These are phyloP conservation scores for Himalopsyche tibetana DNA, from an alignment of 2,888 invertebrate genomes.

Conservation along the genomic window DNA sequence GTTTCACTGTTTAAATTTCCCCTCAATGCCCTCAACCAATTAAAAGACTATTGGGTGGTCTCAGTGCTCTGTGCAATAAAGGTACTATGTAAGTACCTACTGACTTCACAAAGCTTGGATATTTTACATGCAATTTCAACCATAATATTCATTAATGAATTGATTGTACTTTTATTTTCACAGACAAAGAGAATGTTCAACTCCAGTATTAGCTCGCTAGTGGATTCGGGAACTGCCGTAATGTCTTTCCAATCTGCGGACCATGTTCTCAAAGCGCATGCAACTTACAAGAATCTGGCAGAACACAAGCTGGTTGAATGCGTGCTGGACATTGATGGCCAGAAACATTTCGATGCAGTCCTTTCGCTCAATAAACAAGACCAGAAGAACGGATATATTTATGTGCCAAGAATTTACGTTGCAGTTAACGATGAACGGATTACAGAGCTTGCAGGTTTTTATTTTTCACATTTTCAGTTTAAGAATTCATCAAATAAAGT, in stretches of 20 bases:
- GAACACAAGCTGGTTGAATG: conserved; percentile 83
- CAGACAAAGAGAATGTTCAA: conserved; percentile 76
- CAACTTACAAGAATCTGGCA: conserved; percentile 83
- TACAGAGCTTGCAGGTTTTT: conserved; percentile 81
- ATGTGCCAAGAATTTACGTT: conserved; percentile 83
- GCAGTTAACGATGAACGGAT: conserved; percentile 85
- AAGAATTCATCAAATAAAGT: neutral
- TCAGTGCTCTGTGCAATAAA: too few species aligned
- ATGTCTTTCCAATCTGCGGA: conserved; percentile 82
- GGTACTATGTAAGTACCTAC: too few species aligned
- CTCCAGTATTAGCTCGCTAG: conserved; percentile 71
- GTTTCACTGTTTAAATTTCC: too few species aligned
- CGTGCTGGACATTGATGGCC: conserved; percentile 84
- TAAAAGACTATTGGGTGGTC: too few species aligned
- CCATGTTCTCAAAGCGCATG: conserved; percentile 82
- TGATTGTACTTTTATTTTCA: conserved; percentile 48
- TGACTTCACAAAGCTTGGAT: too few species aligned
- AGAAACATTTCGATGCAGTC: conserved; percentile 82
- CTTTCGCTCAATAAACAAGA: conserved; percentile 78
- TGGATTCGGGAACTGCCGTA: conserved; percentile 73
- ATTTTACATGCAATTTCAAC: too few species aligned
- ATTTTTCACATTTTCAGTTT: neutral
- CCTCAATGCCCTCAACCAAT: too few species aligned
- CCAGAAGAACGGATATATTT: conserved; percentile 82
- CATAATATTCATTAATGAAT: neutral